A percentile compares a stretch with the other conserved stretches of the same genome.
Conservation (phyloP, 1,140 invertebrate genomes). For the Oedothorax gibbosus region DNA sequence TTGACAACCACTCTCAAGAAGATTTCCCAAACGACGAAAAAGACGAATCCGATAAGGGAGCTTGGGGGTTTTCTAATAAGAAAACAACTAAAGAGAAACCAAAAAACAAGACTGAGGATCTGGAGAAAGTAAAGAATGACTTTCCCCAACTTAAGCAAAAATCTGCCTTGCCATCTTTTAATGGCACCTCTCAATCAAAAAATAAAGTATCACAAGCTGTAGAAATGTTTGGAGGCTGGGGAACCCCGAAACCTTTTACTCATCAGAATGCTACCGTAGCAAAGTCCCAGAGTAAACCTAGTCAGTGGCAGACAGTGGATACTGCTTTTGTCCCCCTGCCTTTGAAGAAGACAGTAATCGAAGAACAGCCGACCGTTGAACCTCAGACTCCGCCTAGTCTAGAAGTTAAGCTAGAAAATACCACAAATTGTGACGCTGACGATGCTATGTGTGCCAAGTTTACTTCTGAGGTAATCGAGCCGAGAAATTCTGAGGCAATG, state of each 20-base stretch:
- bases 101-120: not conserved
- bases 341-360: too few species aligned
- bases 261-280: too few species aligned
- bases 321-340: too few species aligned
- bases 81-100: not conserved
- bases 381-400: too few species aligned
- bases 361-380: too few species aligned
- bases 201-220: not conserved
- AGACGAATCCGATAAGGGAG: not conserved
- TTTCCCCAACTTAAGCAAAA: not conserved
- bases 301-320: too few species aligned
- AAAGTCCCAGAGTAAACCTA: too few species aligned
- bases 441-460: too few species aligned
- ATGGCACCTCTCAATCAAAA: not conserved
- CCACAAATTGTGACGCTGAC: too few species aligned
- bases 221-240: conserved; percentile 44
- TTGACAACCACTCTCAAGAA: not conserved
- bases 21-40: not conserved
- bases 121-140: not conserved
- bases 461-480: too few species aligned
- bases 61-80: not conserved
- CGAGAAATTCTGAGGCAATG: too few species aligned
- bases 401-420: too few species aligned
- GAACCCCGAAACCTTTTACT: not conserved
- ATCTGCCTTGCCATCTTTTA: not conserved